Base-by-base conservation (phyloP, 92 coral and sea anemone species). In the Siderastrea radians region DNA sequence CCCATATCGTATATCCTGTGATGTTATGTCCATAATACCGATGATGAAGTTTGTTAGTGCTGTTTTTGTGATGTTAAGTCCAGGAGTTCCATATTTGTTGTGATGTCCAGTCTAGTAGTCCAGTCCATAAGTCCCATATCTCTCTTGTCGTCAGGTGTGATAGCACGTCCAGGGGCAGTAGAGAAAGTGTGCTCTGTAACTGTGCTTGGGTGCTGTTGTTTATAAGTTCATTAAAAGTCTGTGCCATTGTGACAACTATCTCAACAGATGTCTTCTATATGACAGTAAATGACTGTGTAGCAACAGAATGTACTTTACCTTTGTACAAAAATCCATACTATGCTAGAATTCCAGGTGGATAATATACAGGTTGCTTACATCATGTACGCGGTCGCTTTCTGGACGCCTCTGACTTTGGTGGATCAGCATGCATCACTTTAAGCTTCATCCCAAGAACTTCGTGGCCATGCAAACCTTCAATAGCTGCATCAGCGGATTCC, bases 351-450 rank as follows among this genome's bases (percentile, higher is more conserved):
- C 62, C 58, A 12, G 50, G 19, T 7, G 38, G 52, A 19, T 9
- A 14, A 58, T 17, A 45, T 9, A 17, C 5, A 10, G 38, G 13
- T 38, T 6, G 57, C 43, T 49, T 26, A 44, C 71, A 73, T 86
- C 82, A 98, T 12, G 98, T 96, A 59, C 99, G 96, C 16, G 99
- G 99, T 17, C 99, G 94, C 84, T 98, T 98, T 57, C 99, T 93
- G 8, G 99, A 97, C 16, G 98, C 92, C 76, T 98, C 99, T 43
- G 95, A 77, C 92, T 96, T 95, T 1, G 99, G 99, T 3, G 99
- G 99, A 87, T 98, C 99, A 7, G 99, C 99, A 75, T 92, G 98
- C 96, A 98, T 95, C 9, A 98, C 99, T 80, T 98, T 98, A 4
- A 98, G 90, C 83, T 94, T 98, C 99, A 98, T 98, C n/a, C 99